A percentile compares a stretch with the other conserved stretches of the same genome.
Conservation (phyloP, 2,888 invertebrate species). For the Apamea anceps region DNA sequence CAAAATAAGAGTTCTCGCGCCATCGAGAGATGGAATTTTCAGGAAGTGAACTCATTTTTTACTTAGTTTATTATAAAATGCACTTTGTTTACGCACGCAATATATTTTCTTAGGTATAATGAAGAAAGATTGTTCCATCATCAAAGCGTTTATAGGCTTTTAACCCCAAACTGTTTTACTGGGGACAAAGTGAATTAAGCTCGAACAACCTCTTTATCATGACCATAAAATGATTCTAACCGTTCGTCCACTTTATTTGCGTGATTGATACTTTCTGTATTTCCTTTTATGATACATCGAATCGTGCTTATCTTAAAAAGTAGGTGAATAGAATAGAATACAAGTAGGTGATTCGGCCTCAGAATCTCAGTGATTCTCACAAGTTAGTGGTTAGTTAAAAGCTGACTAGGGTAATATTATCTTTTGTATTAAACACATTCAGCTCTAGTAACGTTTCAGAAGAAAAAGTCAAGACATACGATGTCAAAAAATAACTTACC, state of each 20-base stretch:
- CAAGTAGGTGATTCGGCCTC: not conserved
- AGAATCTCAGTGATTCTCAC: not conserved
- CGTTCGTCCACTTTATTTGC: conserved; percentile 23
- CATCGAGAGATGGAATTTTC: conserved; percentile 7
- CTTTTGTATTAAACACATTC: not conserved
- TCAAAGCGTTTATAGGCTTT: conserved; percentile 28
- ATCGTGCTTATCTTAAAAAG: not conserved
- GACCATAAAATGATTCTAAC: conserved; percentile 25
- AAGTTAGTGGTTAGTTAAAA: not conserved
- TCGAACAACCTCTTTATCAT: conserved; percentile 11
- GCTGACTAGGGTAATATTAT: too few relatives aligned
- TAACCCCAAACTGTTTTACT: conserved; percentile 20
- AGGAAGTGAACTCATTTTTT: conserved; percentile 39
- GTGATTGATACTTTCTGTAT: conserved; percentile 22
- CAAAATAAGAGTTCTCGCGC: not conserved
- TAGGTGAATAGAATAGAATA: not conserved
- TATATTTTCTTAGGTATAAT: conserved; percentile 10
- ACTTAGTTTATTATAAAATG: not conserved
- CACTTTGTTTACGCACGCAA: conserved; percentile 6
- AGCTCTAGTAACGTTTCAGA: not conserved
- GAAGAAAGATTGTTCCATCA: conserved; percentile 13
- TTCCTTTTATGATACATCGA: conserved; percentile 5
- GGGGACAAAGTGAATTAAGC: conserved; percentile 5
- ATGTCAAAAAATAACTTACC: conserved; percentile 81
- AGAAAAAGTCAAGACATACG: not conserved